Evolutionary conservation across 2,797 vertebrate genomes (phyloP), one percentile per base, ranked within the genome.

Genomic region (Parambassis ranga): DNA sequence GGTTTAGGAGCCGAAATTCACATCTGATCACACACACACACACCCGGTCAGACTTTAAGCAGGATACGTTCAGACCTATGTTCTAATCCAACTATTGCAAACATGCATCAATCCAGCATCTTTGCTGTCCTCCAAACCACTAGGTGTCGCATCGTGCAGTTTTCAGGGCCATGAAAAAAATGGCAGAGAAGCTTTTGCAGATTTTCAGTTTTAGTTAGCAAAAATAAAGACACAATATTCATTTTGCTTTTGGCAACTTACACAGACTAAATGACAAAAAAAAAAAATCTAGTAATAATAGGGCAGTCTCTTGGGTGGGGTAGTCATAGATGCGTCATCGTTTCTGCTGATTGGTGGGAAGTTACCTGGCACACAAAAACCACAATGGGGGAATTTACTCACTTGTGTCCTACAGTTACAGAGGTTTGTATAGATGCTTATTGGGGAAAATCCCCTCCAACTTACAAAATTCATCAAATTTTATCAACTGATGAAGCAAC

Each of bases 391-490:
- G 38, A 30, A 51, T 60, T 65, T 16, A 46, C 18, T 5, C 0
- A 1, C 32, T 41, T 32, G 14, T 70, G 18, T 58, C 31, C 28
- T 10, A 11, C 1, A 11, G 5, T 20, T 7, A 11, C 9, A 26
- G 14, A 9, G 3, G n/a, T n/a, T 19, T 31, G 19, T 2, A 35
- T 22, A 23, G 4, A 13, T 56, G 19, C 4, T 53, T 10, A 51
- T 62, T 33, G 30, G 42, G 56, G 59, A 66, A 70, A 33, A 58
- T 30, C 52, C 36, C 43, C 39, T 42, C n/a, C 41, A n/a, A n/a
- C 14, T 7, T 6, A 8, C 9, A 20, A 14, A 61, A 38, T 24
- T 50, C 2, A 1, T 5, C 38, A 10, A 49, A 11, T 15, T n/a
- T 46, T 7, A 20, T 49, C 6, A 23, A 32, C 10, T 18, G 10